phyloP scores from a whole-genome alignment of 2,113 vertebrate genomes.

The Sminthopsis crassicaudata region DNA sequence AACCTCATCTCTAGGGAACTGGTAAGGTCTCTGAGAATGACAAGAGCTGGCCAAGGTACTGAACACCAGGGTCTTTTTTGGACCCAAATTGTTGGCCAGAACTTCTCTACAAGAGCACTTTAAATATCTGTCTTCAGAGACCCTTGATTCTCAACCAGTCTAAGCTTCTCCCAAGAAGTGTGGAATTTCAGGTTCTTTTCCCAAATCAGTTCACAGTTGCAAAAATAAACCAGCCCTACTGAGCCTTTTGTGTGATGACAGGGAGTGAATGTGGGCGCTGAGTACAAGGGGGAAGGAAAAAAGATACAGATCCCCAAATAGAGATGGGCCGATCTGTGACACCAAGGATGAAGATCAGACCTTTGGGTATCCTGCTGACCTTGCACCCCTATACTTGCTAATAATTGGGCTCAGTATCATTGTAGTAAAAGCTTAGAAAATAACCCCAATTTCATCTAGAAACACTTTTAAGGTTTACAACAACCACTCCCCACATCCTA shows the following conservation, averaged over 20 bases:
- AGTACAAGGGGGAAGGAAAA: neutral
- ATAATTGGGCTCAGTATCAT: neutral
- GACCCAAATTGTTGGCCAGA: neutral
- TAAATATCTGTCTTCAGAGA: neutral
- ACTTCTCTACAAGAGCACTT: neutral
- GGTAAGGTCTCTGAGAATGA: neutral
- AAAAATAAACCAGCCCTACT: constrained; percentile 12
- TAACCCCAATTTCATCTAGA: neutral
- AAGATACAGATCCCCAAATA: neutral
- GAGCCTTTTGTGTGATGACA: neutral
- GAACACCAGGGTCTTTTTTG: neutral
- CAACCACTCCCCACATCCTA: neutral
- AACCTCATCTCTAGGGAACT: neutral
- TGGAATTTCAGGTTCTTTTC: neutral
- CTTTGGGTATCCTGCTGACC: neutral
- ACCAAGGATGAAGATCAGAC: neutral
- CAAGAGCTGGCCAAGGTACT: neutral
- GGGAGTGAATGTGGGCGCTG: neutral
- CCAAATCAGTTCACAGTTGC: constrained; percentile 13
- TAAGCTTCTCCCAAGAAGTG: neutral
- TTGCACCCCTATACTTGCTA: neutral
- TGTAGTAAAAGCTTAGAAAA: neutral
- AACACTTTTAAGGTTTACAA: neutral
- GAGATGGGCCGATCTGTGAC: neutral
- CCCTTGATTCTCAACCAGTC: neutral